These are phyloP conservation scores for Pyrgilauda ruficollis DNA, from an alignment of 2,113 vertebrate genomes.

Conservation along the genomic window DNA sequence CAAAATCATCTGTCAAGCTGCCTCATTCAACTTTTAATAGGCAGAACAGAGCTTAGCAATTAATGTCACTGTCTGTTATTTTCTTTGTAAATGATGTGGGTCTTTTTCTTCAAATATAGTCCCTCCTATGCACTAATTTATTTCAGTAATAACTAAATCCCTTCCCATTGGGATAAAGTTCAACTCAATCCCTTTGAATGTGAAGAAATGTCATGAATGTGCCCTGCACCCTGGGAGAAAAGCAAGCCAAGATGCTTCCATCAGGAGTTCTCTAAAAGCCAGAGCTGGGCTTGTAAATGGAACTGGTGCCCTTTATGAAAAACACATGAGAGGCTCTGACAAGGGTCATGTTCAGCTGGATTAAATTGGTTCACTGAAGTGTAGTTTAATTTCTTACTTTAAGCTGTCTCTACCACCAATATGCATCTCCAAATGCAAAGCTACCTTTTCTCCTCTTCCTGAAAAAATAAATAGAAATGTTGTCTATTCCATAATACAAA, in stretches of 20 bases:
- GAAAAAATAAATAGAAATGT: not conserved
- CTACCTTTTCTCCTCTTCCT: not conserved
- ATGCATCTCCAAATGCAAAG: not conserved
- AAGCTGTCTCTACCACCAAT: not conserved
- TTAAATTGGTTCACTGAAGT: not conserved
- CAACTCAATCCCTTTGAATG: not conserved
- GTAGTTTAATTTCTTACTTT: not conserved
- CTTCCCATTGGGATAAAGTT: not conserved
- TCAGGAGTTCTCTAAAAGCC: not conserved
- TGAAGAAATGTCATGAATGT: not conserved
- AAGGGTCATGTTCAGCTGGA: not conserved
- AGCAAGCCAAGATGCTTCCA: not conserved
- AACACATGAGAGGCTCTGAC: not conserved
- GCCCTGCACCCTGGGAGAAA: not conserved
- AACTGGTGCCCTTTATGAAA: not conserved
- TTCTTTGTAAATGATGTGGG: not conserved
- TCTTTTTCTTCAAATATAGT: not conserved
- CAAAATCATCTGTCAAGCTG: not conserved
- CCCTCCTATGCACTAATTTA: not conserved
- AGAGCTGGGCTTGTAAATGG: not conserved
- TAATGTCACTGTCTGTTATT: slow-evolving; percentile 10
- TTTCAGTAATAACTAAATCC: not conserved
- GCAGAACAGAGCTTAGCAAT: slow-evolving; percentile 25
- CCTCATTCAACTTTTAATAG: slow-evolving; percentile 21
- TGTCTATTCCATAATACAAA: not conserved